Conservation (phyloP, 2,113 vertebrate genomes). For the Meles meles region DNA sequence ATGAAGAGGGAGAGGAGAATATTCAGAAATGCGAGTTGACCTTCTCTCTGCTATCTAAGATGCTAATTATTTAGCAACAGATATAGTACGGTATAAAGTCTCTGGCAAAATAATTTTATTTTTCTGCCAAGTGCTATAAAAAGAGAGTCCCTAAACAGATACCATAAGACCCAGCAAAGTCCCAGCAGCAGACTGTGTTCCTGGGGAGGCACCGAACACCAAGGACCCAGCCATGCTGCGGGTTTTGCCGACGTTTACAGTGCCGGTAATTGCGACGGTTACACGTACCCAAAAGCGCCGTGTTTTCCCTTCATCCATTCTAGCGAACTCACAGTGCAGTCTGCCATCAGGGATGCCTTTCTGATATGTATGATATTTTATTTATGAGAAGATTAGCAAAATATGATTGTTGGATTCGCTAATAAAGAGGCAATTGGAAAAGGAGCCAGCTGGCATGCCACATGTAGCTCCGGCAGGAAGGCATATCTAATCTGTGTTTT, state of each 20-base stretch:
- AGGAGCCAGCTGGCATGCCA: slow-evolving; percentile 24
- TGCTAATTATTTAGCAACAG: slow-evolving; percentile 17
- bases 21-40: not conserved
- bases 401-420: slow-evolving; percentile 1
- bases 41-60: not conserved
- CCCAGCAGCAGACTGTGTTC: not conserved
- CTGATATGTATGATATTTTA: not conserved
- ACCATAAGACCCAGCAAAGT: not conserved
- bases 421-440: not conserved
- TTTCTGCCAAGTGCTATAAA: not conserved
- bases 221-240: not conserved
- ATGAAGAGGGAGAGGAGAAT: not conserved
- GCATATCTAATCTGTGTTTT: not conserved
- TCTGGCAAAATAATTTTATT: not conserved
- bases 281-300: not conserved
- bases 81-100: not conserved
- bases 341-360: slow-evolving; percentile 19
- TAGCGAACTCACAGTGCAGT: not conserved
- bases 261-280: not conserved
- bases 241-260: not conserved
- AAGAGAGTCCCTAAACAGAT: not conserved
- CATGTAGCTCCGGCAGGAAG: not conserved
- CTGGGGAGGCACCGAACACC: not conserved
- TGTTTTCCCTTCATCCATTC: not conserved
- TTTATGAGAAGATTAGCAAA: slow-evolving; percentile 50